These are phyloP conservation scores for Delphinapterus leucas DNA, from an alignment of 2,113 vertebrate genomes.

Conservation along the genomic window DNA sequence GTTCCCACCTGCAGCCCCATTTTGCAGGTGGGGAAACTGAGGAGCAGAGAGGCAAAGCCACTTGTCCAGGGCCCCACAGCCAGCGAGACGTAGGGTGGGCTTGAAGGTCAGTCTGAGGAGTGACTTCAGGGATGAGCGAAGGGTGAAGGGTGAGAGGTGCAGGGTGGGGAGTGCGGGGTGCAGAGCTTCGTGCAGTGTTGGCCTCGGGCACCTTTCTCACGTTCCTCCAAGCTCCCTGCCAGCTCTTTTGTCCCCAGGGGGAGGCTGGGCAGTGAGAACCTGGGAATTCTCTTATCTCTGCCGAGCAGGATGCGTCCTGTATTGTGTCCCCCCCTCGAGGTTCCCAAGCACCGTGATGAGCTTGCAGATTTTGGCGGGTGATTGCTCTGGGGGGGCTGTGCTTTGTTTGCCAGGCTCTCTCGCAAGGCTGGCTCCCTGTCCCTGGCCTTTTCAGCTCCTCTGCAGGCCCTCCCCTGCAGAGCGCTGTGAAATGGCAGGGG, in stretches of 20 bases:
- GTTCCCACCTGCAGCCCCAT: neutral
- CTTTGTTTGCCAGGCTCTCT: constrained; percentile 57
- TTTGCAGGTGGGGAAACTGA: neutral
- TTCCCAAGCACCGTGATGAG: constrained; percentile 71
- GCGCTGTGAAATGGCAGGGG: constrained; percentile 26
- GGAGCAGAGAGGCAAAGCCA: neutral
- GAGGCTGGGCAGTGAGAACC: constrained; percentile 37
- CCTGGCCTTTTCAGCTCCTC: constrained; percentile 46
- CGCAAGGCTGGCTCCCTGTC: neutral
- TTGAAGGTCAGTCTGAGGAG: neutral
- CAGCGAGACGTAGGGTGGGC: neutral
- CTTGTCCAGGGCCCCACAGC: neutral
- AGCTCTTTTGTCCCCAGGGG: constrained; percentile 16
- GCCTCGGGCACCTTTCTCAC: constrained; percentile 13
- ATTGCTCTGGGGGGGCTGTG: constrained; percentile 11
- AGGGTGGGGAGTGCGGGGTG: neutral
- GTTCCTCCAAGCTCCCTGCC: neutral
- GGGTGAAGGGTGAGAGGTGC: neutral
- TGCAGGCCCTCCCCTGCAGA: neutral
- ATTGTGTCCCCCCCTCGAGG: constrained; percentile 44
- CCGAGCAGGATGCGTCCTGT: constrained; percentile 69
- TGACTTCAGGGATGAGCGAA: neutral
- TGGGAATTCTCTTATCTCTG: constrained; percentile 73
- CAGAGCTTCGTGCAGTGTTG: neutral
- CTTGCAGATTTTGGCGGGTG: constrained; percentile 58